A percentile compares a stretch with the other conserved stretches of the same genome.
phyloP scores from a whole-genome alignment of 2,113 vertebrate species.

The Sorex araneus region DNA sequence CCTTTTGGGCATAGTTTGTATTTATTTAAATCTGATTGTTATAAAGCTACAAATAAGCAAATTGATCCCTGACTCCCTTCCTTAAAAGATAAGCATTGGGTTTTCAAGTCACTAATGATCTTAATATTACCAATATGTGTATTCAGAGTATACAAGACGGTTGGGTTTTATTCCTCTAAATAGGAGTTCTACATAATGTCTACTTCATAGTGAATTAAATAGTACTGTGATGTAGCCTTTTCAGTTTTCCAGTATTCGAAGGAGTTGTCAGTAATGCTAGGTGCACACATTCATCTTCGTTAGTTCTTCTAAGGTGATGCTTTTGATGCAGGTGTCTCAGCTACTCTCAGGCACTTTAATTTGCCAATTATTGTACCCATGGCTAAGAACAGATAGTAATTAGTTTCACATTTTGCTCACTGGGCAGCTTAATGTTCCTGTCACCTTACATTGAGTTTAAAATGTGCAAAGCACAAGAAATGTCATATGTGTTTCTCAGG shows the following conservation, averaged over 20 bases:
- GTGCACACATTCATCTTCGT: constrained; percentile 70
- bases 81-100: background rate
- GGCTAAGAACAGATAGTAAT: constrained; percentile 75
- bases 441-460: constrained; percentile 83
- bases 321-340: constrained; percentile 66
- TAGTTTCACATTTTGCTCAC: constrained; percentile 81
- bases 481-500: constrained; percentile 61
- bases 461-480: constrained; percentile 63
- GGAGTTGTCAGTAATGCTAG: constrained; percentile 36
- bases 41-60: constrained; percentile 27
- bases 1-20: constrained; percentile 19
- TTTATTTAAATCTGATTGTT: constrained; percentile 52
- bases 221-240: background rate
- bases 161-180: constrained; percentile 11
- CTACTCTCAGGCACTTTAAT: constrained; percentile 71
- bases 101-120: background rate
- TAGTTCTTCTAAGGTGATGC: constrained; percentile 66
- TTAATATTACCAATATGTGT: background rate
- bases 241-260: constrained; percentile 1
- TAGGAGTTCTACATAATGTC: background rate
- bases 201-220: background rate
- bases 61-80: background rate
- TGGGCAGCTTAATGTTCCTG: constrained; percentile 83
- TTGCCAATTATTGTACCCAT: constrained; percentile 74
- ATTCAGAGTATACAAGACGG: background rate